Base-by-base conservation (phyloP, 2,888 invertebrate species). In the Metacarcinus magister region DNA sequence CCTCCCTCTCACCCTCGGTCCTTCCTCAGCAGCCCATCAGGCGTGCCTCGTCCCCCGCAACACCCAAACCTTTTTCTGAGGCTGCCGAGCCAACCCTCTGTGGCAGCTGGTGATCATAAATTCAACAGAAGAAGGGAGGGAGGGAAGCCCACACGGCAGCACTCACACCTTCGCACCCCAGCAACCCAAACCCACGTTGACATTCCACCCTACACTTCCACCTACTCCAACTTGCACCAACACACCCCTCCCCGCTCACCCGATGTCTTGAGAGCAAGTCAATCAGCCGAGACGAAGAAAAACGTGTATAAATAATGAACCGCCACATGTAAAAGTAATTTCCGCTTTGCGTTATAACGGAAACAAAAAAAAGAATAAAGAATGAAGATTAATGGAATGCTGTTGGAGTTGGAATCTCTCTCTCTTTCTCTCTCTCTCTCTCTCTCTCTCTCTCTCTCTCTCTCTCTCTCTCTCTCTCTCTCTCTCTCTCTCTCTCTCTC, bases 401-500 rank as follows among this genome's bases (percentile, higher is more conserved):
- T 32, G 82, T 28, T 82, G 82, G 82, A 82, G 32, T 82, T 13
- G n/a, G 28, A 28, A n/a, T 75, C n/a, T 28, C n/a, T 75, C 75
- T 75, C 28, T 75, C 28, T 75, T 5, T 75, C 28, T 75, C 75
- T 75, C 28, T 75, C 75, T 75, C 28, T 75, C 75, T 75, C 28
- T 75, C 75, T 75, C 28, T 75, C 75, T 75, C 28, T 75, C 28
- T n/a, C 75, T 75, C 75, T 75, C 28, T 75, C 28, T 75, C 28
- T 75, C 75, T 75, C 75, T 75, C 75, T 75, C 75, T 82, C 82
- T 82, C 82, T 82, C 82, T 82, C 82, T 82, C 82, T 82, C 82
- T 82, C n/a, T 67, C 67, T 67, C 67, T 82, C 82, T 82, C 82
- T 82, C 82, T 82, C 82, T 82, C 82, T 82, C 82, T 82, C 82